Conservation (phyloP, 2,113 vertebrate species). For the Agapornis roseicollis region DNA sequence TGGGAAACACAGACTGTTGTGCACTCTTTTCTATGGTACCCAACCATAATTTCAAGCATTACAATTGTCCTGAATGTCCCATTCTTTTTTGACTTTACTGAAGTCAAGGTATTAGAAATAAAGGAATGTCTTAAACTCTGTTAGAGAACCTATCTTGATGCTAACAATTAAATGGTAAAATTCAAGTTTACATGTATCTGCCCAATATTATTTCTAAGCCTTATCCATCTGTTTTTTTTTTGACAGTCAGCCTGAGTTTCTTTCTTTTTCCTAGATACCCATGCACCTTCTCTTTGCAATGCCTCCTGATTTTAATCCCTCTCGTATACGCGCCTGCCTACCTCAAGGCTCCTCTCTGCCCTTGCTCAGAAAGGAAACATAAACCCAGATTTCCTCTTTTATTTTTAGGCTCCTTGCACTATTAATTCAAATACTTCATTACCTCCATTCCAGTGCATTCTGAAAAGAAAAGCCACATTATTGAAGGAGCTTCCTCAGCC, state of each 20-base stretch:
- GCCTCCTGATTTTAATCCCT: not conserved
- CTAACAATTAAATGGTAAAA: not conserved
- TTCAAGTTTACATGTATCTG: not conserved
- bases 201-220: not conserved
- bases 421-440: constrained; percentile 1
- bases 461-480: constrained; percentile 25
- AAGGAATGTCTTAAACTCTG: not conserved
- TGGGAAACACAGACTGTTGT: not conserved
- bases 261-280: not conserved
- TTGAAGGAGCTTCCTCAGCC: not conserved
- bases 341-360: not conserved
- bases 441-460: not conserved
- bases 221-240: not conserved
- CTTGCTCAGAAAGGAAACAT: not conserved
- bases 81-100: not conserved
- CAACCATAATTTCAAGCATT: not conserved
- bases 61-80: not conserved
- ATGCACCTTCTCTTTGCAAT: not conserved
- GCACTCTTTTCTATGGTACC: not conserved
- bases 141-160: not conserved
- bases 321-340: not conserved
- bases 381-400: not conserved
- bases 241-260: not conserved
- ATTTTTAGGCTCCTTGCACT: not conserved
- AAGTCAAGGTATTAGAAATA: not conserved